A percentile compares a stretch with the other conserved stretches of the same genome.
Evolutionary conservation across 2,888 invertebrate genomes (phyloP).

Genomic region (Mesorhabditis sp.): DNA sequence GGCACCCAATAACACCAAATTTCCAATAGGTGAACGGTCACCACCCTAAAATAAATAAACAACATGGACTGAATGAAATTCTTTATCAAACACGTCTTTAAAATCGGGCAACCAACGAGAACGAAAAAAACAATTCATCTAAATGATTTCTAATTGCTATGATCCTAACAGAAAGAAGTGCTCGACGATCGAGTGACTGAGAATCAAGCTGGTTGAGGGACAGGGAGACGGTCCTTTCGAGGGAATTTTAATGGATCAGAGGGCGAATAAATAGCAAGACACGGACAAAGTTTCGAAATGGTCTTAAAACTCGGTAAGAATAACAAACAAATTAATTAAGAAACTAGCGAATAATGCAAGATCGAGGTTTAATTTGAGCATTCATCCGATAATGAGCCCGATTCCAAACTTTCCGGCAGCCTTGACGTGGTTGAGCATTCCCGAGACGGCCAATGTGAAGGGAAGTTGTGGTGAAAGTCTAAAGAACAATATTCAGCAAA

Average conservation of each 20-base stretch:
- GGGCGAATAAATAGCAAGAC: no score
- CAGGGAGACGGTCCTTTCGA: no score
- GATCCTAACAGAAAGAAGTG: neutral
- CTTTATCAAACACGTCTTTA: neutral
- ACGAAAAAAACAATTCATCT: neutral
- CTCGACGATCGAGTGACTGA: no score
- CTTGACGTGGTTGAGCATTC: conserved; percentile 85
- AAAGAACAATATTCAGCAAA: neutral
- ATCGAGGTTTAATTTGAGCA: neutral
- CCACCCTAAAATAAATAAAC: neutral
- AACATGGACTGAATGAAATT: neutral
- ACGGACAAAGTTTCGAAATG: neutral
- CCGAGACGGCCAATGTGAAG: conserved; percentile 86
- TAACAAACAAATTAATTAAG: neutral
- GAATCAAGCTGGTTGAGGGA: no score
- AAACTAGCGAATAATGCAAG: neutral
- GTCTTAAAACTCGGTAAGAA: neutral
- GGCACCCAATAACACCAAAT: no score
- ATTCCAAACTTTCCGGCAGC: conserved; percentile 79
- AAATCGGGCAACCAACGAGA: neutral
- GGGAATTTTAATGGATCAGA: no score
- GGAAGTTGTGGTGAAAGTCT: conserved; percentile 71
- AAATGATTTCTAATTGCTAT: neutral
- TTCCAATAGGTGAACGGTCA: no score
- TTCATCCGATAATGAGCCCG: conserved; percentile 80